Evolutionary conservation across 2,113 vertebrate genomes (phyloP).

Genomic region (Colistium nudipinnis): DNA sequence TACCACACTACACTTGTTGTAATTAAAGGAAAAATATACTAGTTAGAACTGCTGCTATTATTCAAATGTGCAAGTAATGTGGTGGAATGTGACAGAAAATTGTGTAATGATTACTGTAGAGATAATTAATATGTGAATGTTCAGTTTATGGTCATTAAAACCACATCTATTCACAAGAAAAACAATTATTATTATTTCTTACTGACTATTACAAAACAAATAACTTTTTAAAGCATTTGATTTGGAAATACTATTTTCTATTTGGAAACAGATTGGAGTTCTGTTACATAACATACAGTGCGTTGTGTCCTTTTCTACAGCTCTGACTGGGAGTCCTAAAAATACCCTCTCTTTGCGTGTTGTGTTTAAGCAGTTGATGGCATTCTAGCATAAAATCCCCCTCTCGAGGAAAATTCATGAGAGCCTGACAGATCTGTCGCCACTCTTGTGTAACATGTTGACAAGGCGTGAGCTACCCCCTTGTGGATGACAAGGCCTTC

Average conservation of each 20-base stretch:
- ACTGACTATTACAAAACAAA: too few species aligned
- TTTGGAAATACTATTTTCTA: not conserved
- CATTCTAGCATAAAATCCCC: not conserved
- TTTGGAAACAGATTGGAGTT: not conserved
- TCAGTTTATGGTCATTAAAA: not conserved
- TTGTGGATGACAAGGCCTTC: conserved; percentile 19
- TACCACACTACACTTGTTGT: too few species aligned
- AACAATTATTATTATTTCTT: too few species aligned
- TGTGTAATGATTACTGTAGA: too few species aligned
- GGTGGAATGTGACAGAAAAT: not conserved
- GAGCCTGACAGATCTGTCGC: conserved; percentile 37
- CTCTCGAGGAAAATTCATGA: conserved; percentile 23
- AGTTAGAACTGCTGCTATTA: too few species aligned
- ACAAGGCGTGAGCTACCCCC: conserved; percentile 2
- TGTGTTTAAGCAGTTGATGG: conserved; percentile 10
- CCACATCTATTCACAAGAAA: too few species aligned
- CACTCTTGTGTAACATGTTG: conserved; percentile 2
- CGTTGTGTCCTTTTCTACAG: not conserved
- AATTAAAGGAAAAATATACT: too few species aligned
- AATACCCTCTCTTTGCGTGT: not conserved
- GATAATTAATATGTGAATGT: too few species aligned
- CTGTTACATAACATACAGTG: not conserved
- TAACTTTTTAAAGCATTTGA: too few species aligned
- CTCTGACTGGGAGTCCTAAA: not conserved
- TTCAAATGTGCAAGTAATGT: not conserved